Percentiles rank a stretch among this genome's conserved stretches.
phyloP scores from a whole-genome alignment of 2,113 vertebrate species.

The Lophochroa leadbeateri region DNA sequence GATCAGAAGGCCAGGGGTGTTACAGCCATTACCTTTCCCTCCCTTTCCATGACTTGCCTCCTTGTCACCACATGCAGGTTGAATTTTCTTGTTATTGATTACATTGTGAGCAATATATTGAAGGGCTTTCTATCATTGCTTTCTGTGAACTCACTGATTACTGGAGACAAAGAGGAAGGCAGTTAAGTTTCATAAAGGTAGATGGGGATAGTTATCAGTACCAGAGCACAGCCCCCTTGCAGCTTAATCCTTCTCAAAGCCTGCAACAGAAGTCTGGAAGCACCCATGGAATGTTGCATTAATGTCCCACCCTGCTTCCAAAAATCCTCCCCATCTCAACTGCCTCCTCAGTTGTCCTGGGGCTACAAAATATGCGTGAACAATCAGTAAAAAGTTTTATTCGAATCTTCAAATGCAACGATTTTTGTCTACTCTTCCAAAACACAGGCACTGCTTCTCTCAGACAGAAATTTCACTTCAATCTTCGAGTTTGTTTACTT shows the following conservation, averaged over 20 bases:
- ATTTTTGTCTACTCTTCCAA: neutral
- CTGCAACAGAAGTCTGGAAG: neutral
- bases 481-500: neutral
- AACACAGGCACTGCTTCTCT: neutral
- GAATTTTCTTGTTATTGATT: slow-evolving; percentile 4
- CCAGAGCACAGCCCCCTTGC: neutral
- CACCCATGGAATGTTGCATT: rapidly evolving
- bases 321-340: neutral
- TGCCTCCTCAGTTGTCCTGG: neutral
- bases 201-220: neutral
- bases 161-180: neutral
- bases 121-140: neutral
- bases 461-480: neutral
- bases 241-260: neutral
- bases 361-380: neutral
- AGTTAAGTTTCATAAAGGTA: neutral
- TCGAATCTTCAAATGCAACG: neutral
- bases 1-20: neutral
- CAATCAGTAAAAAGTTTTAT: neutral
- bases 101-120: neutral
- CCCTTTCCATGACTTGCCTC: neutral
- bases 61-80: neutral
- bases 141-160: neutral
- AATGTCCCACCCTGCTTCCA: neutral
- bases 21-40: neutral